A percentile compares a stretch with the other conserved stretches of the same genome.
Conservation (phyloP, 1,140 invertebrate genomes). For the Euura lappo region DNA sequence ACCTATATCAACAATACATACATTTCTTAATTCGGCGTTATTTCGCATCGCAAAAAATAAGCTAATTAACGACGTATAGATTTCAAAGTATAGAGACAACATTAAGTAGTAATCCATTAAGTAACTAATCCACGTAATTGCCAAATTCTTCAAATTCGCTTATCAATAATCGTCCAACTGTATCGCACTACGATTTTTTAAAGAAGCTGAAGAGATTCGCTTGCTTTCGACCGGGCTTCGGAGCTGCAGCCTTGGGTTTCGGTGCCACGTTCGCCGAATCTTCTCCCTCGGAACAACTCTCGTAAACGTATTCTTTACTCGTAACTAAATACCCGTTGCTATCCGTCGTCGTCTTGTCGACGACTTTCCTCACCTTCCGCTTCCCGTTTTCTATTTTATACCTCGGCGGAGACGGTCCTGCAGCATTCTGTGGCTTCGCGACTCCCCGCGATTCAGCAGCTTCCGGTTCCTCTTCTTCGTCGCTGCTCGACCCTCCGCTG, state of each 20-base stretch:
- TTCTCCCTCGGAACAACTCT: slow-evolving; percentile 49
- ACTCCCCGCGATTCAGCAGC: slow-evolving; percentile 24
- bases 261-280: neutral
- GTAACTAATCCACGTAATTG: no score
- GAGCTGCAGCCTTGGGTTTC: slow-evolving; percentile 23
- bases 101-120: no score
- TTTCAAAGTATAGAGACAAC: no score
- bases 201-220: slow-evolving; percentile 45
- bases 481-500: slow-evolving; percentile 28
- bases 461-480: slow-evolving; percentile 38
- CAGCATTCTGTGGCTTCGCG: neutral
- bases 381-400: slow-evolving; percentile 38
- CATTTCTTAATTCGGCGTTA: no score
- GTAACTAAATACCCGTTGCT: slow-evolving; percentile 54
- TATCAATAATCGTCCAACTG: no score
- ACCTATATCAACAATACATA: no score
- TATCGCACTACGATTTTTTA: slow-evolving; percentile 38
- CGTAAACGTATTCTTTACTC: slow-evolving; percentile 48
- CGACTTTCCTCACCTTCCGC: slow-evolving; percentile 44
- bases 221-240: slow-evolving; percentile 40
- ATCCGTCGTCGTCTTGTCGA: slow-evolving; percentile 48
- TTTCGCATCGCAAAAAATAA: no score
- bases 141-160: no score
- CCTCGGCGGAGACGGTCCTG: slow-evolving; percentile 35
- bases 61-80: no score